phyloP scores from a whole-genome alignment of 2,797 vertebrate genomes.

The Sebastes oblongus region DNA sequence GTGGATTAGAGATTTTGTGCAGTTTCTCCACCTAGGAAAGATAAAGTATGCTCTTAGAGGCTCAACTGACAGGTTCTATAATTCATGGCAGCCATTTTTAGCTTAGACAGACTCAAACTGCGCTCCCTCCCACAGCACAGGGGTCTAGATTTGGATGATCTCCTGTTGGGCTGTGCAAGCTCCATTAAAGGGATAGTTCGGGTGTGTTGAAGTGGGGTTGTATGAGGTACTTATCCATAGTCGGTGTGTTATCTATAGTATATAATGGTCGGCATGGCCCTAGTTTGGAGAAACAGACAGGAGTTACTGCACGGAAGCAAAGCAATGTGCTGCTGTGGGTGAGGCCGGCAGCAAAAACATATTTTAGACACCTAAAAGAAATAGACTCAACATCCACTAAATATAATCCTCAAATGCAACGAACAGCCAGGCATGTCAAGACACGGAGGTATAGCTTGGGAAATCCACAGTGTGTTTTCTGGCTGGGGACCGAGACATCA shows the following conservation, averaged over 20 bases:
- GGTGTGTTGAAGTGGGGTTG: neutral
- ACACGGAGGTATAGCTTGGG: constrained; percentile 8
- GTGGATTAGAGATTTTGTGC: neutral
- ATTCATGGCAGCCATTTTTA: neutral
- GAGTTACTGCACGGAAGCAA: neutral
- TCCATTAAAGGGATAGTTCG: neutral
- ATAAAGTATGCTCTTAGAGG: neutral
- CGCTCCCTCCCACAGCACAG: neutral
- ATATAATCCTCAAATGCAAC: neutral
- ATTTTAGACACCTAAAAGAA: neutral
- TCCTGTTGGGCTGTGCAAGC: neutral
- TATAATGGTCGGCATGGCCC: neutral
- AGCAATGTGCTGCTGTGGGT: neutral
- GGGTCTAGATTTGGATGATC: neutral
- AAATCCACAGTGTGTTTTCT: constrained; percentile 6
- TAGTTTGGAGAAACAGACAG: neutral
- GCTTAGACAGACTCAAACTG: neutral
- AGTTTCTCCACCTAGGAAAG: neutral
- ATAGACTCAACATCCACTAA: neutral
- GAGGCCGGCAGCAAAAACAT: neutral
- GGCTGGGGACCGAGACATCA: neutral
- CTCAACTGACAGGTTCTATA: neutral
- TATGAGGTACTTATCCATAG: neutral
- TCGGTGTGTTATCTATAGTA: accelerated
- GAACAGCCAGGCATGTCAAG: constrained; percentile 9